Base-by-base conservation (phyloP, 2,113 vertebrate species). In the Thinocorus orbignyianus region DNA sequence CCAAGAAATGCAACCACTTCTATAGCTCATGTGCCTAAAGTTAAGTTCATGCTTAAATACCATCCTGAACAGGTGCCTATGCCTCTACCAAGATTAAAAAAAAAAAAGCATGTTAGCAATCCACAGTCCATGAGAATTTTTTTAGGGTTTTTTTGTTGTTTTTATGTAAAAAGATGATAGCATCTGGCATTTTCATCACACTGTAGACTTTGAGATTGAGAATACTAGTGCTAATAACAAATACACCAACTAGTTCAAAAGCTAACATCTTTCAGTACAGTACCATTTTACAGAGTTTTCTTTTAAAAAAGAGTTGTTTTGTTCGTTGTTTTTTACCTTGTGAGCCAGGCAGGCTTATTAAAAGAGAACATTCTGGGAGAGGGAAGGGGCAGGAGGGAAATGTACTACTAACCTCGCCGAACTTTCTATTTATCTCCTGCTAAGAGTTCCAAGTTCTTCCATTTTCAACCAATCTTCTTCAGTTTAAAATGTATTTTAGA, bases 241-340 rank as follows among this genome's bases (percentile, higher is more conserved):
- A 96, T 74, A 94, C 95, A 89, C 81, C 71, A 69, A 87, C 96
- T 87, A 94, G 84, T 42, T 78, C 92, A 93, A 81, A 88, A 93
- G 97, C 97, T 82, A 94, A 94, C 90, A 77, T 95, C 97, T 91
- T 81, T 90, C 91, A 64, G 55, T 66, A 74, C 90, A 91, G 98
- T 92, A 90, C 97, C 95, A 68, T 79, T 86, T 81, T 57, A 86
- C 92, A 96, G 87, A 95, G 49, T 71, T 25, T 57, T 81, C 72
- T 86, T 86, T 51, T 51, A 65, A 89, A 30, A 80, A 90, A 31
- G 57, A 31, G 6, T 46, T 44, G 41, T 8, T 48, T 17, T 12
- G 26, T 39, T 85, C 95, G 28, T 52, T 52, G 10, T 35, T 28
- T 33, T 39, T 89, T 96, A 70, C 93, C 80, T 93, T 84, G 88